phyloP scores from a whole-genome alignment of 2,888 invertebrate genomes.

The Archips xylosteana region DNA sequence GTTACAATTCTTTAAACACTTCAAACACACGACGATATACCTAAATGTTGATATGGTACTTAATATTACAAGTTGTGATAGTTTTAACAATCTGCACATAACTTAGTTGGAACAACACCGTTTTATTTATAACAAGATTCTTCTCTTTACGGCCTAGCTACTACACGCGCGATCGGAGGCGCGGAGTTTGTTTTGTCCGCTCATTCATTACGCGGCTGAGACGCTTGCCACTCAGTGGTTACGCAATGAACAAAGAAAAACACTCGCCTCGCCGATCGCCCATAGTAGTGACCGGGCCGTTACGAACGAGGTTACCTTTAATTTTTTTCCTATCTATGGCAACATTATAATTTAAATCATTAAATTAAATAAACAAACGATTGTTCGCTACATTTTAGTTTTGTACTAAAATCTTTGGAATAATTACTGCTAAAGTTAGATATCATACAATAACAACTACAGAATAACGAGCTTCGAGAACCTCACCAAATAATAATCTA shows the following conservation, averaged over 20 bases:
- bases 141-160: neutral
- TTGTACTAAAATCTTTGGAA: conserved; percentile 56
- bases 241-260: too few species aligned
- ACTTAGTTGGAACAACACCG: conserved; percentile 25
- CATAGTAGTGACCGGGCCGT: neutral
- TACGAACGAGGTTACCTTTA: neutral
- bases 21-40: conserved; percentile 60
- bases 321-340: conserved; percentile 16
- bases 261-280: too few species aligned
- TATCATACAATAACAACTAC: conserved; percentile 10
- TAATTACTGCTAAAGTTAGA: conserved; percentile 31
- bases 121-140: conserved; percentile 6
- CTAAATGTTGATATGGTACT: conserved; percentile 67
- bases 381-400: conserved; percentile 32
- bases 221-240: too few species aligned
- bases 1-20: conserved; percentile 62
- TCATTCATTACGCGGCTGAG: too few species aligned
- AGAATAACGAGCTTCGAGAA: neutral
- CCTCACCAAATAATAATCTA: neutral
- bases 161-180: too few species aligned
- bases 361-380: conserved; percentile 14
- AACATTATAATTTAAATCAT: conserved; percentile 17
- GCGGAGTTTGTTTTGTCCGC: too few species aligned
- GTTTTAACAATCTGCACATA: conserved; percentile 26
- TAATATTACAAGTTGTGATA: conserved; percentile 49